Evolutionary conservation across 2,797 vertebrate genomes (phyloP), one percentile per base, ranked within the genome.

Genomic region (Echeneis naucrates): DNA sequence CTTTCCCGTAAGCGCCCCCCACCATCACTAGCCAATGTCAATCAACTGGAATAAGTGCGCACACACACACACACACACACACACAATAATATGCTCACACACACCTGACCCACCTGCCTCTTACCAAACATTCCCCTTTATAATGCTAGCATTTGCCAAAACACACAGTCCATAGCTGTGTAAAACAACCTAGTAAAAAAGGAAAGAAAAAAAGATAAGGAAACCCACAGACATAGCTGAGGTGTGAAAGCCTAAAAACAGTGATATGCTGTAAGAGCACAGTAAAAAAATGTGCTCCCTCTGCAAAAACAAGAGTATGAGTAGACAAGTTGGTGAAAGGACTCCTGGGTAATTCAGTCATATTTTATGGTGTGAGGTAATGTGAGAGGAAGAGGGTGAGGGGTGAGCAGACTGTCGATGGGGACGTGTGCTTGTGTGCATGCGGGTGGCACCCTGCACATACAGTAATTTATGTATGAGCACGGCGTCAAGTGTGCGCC

Each of bases 361-460:
- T 78, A 53, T 79, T 93, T 93, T 92, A 93, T 91, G 68, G 81
- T 81, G 75, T 92, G 92, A 92, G 90, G 91, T 93, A 89, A 93
- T 90, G 80, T 78, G 80, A 88, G 77, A 87, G 77, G 75, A 48
- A 68, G 61, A 61, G 69, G 82, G 75, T 67, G 59, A 77, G 59
- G 72, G 78, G 68, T 17, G 16, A 75, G 37, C 27, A 73, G 70
- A 80, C 70, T 72, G 73, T 44, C 45, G 71, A 72, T 37, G 75
- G 58, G 42, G 75, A 67, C 50, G 57, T 61, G 75, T 75, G 69
- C 68, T 73, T 74, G 71, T 72, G 76, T 73, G 79, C 14, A 42
- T 78, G 64, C 56, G 78, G 81, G 89, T 86, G 83, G 84, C 37
- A 75, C 60, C 42, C 30, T 65, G 59, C 44, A 4, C 50, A 19